Evolutionary conservation across 2,113 vertebrate genomes (phyloP).

Genomic region (Colossoma macropomum): DNA sequence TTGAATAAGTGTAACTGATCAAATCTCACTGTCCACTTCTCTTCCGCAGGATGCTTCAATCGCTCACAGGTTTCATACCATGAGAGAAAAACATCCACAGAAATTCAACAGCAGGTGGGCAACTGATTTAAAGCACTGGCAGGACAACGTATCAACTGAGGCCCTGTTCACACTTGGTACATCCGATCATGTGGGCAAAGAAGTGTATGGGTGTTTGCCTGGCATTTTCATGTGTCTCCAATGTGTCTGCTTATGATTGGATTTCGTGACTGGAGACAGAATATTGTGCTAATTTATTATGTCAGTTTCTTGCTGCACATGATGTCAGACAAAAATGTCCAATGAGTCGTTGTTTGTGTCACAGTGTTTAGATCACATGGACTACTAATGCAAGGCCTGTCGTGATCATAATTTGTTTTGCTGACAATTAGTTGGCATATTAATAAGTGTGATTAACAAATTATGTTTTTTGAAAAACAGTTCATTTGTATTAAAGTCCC

Average conservation of each 20-base stretch:
- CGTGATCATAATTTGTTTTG: too few species aligned
- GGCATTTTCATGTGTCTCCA: too few species aligned
- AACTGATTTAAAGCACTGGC: not conserved
- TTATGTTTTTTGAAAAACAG: too few species aligned
- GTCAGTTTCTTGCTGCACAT: not conserved
- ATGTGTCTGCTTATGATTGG: too few species aligned
- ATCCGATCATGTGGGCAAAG: not conserved
- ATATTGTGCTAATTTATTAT: too few species aligned
- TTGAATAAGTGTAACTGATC: not conserved
- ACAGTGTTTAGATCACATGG: too few species aligned
- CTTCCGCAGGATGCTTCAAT: conserved; percentile 88
- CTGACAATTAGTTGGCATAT: too few species aligned
- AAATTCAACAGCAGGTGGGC: conserved; percentile 95
- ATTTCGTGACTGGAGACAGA: too few species aligned
- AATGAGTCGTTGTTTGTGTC: too few species aligned
- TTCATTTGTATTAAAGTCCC: too few species aligned
- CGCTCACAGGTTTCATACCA: conserved; percentile 90
- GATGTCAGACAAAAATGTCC: not conserved
- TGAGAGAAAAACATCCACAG: conserved; percentile 92
- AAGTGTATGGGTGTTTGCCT: not conserved
- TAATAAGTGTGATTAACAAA: too few species aligned
- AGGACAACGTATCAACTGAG: not conserved
- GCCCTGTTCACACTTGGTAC: not conserved
- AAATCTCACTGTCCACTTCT: not conserved
- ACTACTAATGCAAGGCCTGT: too few species aligned